Evolutionary conservation across 2,797 vertebrate species (phyloP), one percentile per base, ranked within the genome.

Genomic region (Neopelma chrysocephalum): DNA sequence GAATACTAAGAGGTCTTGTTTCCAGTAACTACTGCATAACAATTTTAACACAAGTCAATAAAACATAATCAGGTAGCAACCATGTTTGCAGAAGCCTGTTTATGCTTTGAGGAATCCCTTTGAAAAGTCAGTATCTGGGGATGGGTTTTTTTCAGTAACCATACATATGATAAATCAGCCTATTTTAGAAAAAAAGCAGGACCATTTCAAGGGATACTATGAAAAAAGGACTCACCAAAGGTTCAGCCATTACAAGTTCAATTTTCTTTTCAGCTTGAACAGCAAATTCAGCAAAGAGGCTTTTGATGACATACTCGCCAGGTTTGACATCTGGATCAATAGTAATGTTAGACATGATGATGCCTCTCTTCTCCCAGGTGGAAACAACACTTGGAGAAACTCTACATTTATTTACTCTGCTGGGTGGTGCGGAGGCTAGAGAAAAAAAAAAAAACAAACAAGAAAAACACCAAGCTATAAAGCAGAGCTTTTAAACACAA

Each of bases 221-320:
- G 21, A 76, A 73, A 79, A 69, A 90, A 71, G 29, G 77, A 98
- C 99, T 99, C 96, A 99, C 99, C 99, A 99, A 98, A 81, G 99
- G 99, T 97, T 99, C 99, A 72, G 99, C 99, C 99, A 99, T 99
- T 98, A 99, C 99, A 98, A 99, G 99, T 98, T 99, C 99, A 85
- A 99, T 99, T 98, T 99, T 99, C 98, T 99, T 99, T 98, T 99
- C 99, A 72, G 99, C 99, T 96, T 99, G 99, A 97, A 99, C 98
- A 95, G 99, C 99, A 94, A 99, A 99, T 97, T 99, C 99, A n/a
- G 99, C 99, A 47, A 99, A 99, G 82, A 99, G 98, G 97, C 99
- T 99, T 98, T 99, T 99, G 98, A 99, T 99, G 99, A 99, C 99
- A 96, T 99, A 99, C 98, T 99, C 99, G 94, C 99, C 99, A 57